Conservation (phyloP, 2,888 invertebrate genomes). For the Malacosoma neustria region DNA sequence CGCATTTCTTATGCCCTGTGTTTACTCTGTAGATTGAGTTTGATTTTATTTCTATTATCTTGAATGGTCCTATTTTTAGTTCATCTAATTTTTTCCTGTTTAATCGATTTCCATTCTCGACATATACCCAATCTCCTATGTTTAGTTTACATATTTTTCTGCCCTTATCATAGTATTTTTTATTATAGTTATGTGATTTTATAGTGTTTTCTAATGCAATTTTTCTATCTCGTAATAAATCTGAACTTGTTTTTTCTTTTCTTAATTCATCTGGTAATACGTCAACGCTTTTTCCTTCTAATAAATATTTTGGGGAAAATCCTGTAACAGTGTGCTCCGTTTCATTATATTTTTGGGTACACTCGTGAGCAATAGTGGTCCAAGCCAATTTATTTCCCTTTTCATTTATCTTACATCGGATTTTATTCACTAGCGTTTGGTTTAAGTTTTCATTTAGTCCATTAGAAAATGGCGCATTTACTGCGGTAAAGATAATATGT, state of each 20-base stretch:
- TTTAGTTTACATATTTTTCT: slow-evolving; percentile 12
- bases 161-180: slow-evolving; percentile 10
- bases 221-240: slow-evolving; percentile 14
- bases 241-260: slow-evolving; percentile 5
- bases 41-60: no score
- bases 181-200: slow-evolving; percentile 17
- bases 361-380: no score
- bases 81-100: no score
- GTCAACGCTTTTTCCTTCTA: slow-evolving; percentile 17
- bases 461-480: no score
- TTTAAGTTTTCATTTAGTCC: no score
- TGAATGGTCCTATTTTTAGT: no score
- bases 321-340: slow-evolving; percentile 6
- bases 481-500: no score
- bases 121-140: slow-evolving; percentile 14
- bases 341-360: no score
- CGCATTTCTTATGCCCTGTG: slow-evolving; percentile 17
- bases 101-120: slow-evolving; percentile 26
- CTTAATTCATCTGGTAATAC: slow-evolving; percentile 16
- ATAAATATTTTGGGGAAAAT: slow-evolving; percentile 19
- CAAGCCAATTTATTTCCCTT: no score
- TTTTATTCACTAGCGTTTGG: no score
- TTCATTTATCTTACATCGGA: no score
- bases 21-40: slow-evolving; percentile 17
- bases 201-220: slow-evolving; percentile 16